These are phyloP conservation scores for Notamacropus eugenii DNA, from an alignment of 2,797 vertebrate species.

Conservation along the genomic window DNA sequence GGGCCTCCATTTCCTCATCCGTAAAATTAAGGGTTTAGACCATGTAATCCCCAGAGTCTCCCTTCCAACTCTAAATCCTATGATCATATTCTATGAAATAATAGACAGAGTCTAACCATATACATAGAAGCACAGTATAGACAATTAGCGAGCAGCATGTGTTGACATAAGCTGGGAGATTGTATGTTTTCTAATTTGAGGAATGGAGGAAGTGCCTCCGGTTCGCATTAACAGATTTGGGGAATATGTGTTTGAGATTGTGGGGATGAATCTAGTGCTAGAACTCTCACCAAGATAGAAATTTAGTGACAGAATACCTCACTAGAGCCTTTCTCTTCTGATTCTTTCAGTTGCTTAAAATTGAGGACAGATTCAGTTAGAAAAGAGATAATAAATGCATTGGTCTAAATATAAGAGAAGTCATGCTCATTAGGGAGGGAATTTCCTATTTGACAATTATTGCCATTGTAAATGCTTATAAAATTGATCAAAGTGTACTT, in stretches of 20 bases:
- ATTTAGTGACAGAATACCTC: not conserved
- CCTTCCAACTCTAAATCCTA: not conserved
- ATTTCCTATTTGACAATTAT: not conserved
- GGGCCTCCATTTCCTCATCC: not conserved
- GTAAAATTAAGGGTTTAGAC: constrained; percentile 1
- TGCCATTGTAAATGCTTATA: constrained; percentile 16
- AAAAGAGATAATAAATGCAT: constrained; percentile 20
- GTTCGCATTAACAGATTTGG: not conserved
- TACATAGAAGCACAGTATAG: not conserved
- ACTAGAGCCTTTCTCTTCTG: not conserved
- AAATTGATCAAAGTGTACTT: constrained; percentile 1
- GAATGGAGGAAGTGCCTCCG: not conserved
- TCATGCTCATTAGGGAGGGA: not conserved
- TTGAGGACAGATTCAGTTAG: constrained; percentile 21
- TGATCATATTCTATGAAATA: not conserved
- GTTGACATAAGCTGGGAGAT: not conserved
- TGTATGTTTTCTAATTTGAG: not conserved
- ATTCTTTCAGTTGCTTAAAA: constrained; percentile 44
- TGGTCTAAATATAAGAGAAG: not conserved
- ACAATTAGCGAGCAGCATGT: not conserved
- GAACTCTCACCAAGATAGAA: not conserved
- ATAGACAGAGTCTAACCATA: not conserved
- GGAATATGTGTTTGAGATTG: not conserved
- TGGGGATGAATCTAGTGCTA: not conserved
- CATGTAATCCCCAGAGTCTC: not conserved